Base-by-base conservation (phyloP, 1,140 invertebrate genomes). In the Epicauta chinensis region DNA sequence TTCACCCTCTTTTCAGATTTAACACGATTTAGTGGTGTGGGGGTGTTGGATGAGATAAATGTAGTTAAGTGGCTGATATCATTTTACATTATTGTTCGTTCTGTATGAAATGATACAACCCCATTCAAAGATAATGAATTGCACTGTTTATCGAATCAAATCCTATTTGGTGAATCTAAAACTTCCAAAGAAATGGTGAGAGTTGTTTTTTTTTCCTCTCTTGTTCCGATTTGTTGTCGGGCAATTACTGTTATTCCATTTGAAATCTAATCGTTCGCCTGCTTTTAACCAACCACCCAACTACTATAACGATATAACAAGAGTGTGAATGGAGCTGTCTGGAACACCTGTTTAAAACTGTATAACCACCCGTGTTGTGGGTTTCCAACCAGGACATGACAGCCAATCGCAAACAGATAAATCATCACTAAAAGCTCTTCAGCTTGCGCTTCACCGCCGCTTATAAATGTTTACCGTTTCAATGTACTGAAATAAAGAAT, bases 371-470 rank as follows among this genome's bases (percentile, higher is more conserved):
- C 51, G 49, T 55, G 23, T 23, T 23, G 54, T 45, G 32, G 54
- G 54, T 42, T 56, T 53, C 38, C 44, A 35, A 47, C 54, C 39
- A 45, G 44, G 45, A 42, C 52, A 51, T 55, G 53, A 56, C 58
- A 46, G 49, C 48, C 46, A 60, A 45, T 44, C 50, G 52, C 49
- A 53, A 56, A 55, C 46, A 58, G 56, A 63, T 63, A 63, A 63
- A 63, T 63, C 61, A 63, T 50, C 49, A 48, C 47, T 63, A 63
- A 63, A 63, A 63, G 61, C 61, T 53, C 56, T 56, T 60, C 58
- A 53, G 23, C n/a, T 23, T 23, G 12, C 38, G 48, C 32, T 7
- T 31, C 38, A 48, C 35, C 48, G 38, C 39, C 46, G 44, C 43
- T 56, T 40, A 47, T 40, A 58, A 38, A 45, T 30, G 35, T 37